phyloP scores from a whole-genome alignment of 2,797 vertebrate genomes.

The Tragelaphus eurycerus region DNA sequence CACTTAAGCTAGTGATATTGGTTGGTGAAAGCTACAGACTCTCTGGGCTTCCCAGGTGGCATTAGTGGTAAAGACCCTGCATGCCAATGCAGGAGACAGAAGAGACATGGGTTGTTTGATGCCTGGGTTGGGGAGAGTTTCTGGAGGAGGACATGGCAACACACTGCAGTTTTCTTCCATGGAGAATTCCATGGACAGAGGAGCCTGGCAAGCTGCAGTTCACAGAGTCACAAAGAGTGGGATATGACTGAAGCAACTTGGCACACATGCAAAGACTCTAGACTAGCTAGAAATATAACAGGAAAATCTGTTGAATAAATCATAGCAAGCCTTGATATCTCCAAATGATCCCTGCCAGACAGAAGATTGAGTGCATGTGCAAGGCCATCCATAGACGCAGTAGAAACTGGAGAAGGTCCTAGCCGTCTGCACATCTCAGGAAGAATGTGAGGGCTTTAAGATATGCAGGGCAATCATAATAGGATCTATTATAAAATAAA shows the following conservation, averaged over 20 bases:
- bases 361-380: background rate
- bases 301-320: background rate
- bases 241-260: background rate
- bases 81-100: background rate
- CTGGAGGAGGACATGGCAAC: background rate
- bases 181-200: background rate
- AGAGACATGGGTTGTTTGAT: background rate
- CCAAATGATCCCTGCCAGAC: background rate
- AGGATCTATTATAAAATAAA: background rate
- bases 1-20: background rate
- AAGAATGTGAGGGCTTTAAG: background rate
- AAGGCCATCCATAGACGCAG: background rate
- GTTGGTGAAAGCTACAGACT: background rate
- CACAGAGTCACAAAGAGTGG: background rate
- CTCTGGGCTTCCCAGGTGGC: background rate
- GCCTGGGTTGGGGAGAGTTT: background rate
- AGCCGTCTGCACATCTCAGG: background rate
- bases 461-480: background rate
- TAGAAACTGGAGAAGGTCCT: background rate
- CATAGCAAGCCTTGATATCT: background rate
- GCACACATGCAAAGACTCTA: background rate
- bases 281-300: background rate
- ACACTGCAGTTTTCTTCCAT: background rate
- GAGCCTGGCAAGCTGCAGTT: background rate
- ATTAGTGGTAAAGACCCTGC: background rate